Conservation (phyloP, 2,888 invertebrate species). For the Cantharis rustica region DNA sequence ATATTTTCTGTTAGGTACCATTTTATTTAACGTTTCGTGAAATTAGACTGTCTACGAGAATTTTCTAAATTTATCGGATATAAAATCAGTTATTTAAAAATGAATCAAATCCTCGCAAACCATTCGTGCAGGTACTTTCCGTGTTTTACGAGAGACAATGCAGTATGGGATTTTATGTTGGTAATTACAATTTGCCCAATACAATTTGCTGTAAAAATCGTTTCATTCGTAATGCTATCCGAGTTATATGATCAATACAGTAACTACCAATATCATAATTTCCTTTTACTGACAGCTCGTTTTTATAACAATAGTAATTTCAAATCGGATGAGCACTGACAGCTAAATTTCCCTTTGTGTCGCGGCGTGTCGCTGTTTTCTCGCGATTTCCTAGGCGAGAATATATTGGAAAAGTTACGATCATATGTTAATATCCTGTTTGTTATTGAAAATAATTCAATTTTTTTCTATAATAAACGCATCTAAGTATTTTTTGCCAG, state of each 20-base stretch:
- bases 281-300: slow-evolving; percentile 23
- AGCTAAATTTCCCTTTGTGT: slow-evolving; percentile 37
- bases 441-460: slow-evolving; percentile 25
- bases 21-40: background rate
- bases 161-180: background rate
- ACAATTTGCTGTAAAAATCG: slow-evolving; percentile 8
- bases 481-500: too few relatives aligned
- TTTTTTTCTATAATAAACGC: background rate
- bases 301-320: slow-evolving; percentile 34
- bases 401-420: slow-evolving; percentile 30
- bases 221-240: slow-evolving; percentile 5
- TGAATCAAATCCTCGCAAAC: background rate
- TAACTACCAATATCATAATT: slow-evolving; percentile 30
- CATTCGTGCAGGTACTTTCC: background rate
- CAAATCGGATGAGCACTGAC: slow-evolving; percentile 33
- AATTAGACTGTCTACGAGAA: background rate
- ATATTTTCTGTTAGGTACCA: background rate
- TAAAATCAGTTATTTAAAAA: background rate
- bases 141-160: background rate
- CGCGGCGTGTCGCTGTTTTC: slow-evolving; percentile 13
- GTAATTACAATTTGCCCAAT: background rate
- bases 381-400: slow-evolving; percentile 15
- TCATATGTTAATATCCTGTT: slow-evolving; percentile 28
- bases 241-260: slow-evolving; percentile 9
- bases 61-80: background rate